phyloP scores from a whole-genome alignment of 2,797 vertebrate genomes.

The Nothura maculosa region DNA sequence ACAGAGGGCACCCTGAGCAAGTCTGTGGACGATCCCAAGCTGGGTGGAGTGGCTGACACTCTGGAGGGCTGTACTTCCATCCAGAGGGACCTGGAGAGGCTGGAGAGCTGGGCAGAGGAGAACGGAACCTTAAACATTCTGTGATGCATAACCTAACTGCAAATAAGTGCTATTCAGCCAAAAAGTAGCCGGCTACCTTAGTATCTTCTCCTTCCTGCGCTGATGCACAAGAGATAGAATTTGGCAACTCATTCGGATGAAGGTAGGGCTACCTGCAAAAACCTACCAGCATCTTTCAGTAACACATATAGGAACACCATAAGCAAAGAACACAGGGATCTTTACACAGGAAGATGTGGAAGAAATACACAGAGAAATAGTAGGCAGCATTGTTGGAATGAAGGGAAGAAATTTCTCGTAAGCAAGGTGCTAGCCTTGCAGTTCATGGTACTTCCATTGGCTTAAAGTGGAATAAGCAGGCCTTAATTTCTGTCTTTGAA shows the following conservation, averaged over 20 bases:
- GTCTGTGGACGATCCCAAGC: no score
- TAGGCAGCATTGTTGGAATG: neutral
- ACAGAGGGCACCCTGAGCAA: no score
- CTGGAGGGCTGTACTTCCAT: no score
- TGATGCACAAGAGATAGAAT: neutral
- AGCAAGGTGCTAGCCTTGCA: neutral
- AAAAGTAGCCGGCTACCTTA: neutral
- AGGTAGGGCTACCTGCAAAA: neutral
- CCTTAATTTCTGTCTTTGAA: neutral
- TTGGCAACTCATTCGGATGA: rapidly evolving
- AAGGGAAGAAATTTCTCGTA: neutral
- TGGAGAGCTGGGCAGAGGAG: no score
- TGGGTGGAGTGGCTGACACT: no score
- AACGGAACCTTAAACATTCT: no score
- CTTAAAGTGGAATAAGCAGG: neutral
- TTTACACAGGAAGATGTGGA: neutral
- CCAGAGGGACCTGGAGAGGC: no score
- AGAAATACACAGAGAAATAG: neutral
- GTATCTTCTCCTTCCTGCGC: neutral
- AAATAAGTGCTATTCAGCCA: neutral
- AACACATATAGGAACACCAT: neutral
- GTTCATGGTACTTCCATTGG: neutral
- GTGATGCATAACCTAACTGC: no score
- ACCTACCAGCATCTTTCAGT: rapidly evolving
- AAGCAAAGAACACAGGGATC: neutral